Base-by-base conservation (phyloP, 2,797 vertebrate species). In the Anguilla pacifica region DNA sequence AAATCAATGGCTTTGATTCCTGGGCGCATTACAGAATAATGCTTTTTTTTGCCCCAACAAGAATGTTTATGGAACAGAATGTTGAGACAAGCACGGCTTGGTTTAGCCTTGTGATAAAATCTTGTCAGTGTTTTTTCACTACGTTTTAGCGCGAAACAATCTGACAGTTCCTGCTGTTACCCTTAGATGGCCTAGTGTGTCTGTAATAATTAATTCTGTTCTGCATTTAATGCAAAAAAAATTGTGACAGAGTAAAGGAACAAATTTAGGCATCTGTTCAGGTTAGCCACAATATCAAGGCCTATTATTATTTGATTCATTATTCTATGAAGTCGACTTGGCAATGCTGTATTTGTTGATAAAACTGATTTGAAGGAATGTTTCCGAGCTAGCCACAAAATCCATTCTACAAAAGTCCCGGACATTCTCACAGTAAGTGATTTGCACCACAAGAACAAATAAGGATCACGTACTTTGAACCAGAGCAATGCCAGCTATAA, bases 81-180 rank as follows among this genome's bases (percentile, higher is more conserved):
- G 51, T 82, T 51, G 6, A 82, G 43, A 82, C 31, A 59, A 35
- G 15, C 2, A 61, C 59, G 28, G 82, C 7, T 46, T 84, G 28
- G 53, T 84, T 59, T 84, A 59, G 57, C 83, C 53, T 35, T 28
- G 19, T 84, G 83, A 39, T 17, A 61, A 84, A 35, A 35, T 39
- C 55, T 6, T 28, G 17, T 19, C 55, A 39, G 28, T 59, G 28
- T 84, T n/a, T 84, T 59, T 51, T 83, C 10, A 28, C 83, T 57
- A 83, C 57, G 57, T 84, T 84, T 84, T 84, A 59, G 57, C 57
- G 15, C 28, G 57, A 55, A 28, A 84, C 7, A 82, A 11, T n/a
- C 22, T 9, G 79, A 51, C 46, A 51, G 43, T 51, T 82, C 43
- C 79, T 49, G 79, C 46, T 51, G 43, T 51, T 82, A 82, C 19